Conservation (phyloP, 2,113 vertebrate genomes). For the Chlamydotis undulata region DNA sequence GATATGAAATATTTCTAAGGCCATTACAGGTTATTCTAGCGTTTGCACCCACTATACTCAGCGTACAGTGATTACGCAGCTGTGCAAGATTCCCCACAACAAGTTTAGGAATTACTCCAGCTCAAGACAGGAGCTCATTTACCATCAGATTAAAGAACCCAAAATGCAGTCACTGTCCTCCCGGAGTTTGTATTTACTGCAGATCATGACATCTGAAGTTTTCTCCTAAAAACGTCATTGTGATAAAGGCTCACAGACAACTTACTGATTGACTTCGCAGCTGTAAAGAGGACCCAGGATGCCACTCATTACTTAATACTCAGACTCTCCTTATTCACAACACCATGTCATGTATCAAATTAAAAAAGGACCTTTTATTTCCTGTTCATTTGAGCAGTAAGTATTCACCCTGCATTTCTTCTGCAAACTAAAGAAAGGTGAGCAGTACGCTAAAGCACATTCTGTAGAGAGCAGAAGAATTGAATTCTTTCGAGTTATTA, state of each 20-base stretch:
- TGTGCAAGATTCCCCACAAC: background rate
- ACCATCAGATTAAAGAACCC: background rate
- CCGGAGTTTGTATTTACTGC: background rate
- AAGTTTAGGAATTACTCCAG: background rate
- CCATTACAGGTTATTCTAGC: background rate
- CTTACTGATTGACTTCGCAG: background rate
- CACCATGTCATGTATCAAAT: background rate
- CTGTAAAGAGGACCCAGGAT: background rate
- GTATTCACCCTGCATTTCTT: slow-evolving; percentile 6
- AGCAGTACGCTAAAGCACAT: slow-evolving; percentile 1
- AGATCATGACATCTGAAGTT: background rate
- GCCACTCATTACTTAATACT: background rate
- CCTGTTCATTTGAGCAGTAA: slow-evolving; percentile 22
- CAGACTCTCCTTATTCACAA: background rate
- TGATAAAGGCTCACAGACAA: background rate
- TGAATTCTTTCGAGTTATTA: slow-evolving; percentile 52
- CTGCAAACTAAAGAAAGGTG: slow-evolving; percentile 7
- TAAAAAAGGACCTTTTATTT: slow-evolving; percentile 46
- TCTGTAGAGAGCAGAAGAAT: background rate
- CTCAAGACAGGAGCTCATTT: background rate
- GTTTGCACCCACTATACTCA: background rate
- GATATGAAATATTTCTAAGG: background rate
- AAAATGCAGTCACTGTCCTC: background rate
- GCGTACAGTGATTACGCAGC: background rate
- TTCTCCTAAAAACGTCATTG: background rate